Evolutionary conservation across 2,113 vertebrate species (phyloP).

Genomic region (Pithys albifrons): DNA sequence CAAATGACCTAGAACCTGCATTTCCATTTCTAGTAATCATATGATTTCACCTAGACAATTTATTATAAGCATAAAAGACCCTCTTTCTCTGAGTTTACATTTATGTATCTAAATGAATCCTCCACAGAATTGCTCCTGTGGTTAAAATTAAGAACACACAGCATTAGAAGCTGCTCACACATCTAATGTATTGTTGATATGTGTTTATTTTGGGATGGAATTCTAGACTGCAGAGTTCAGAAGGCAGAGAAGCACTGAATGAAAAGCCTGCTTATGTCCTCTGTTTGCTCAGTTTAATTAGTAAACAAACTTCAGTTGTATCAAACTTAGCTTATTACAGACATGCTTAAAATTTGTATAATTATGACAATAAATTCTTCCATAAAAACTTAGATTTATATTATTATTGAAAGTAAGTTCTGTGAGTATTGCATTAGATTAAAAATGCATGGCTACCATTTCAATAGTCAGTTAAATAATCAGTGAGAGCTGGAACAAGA

Average conservation of each 20-base stretch:
- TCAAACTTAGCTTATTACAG: neutral
- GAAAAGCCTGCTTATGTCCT: neutral
- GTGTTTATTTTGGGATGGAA: neutral
- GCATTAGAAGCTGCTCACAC: neutral
- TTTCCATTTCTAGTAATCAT: neutral
- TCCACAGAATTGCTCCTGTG: neutral
- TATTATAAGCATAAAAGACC: fast-evolving
- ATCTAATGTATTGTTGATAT: neutral
- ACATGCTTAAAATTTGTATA: neutral
- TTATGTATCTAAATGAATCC: neutral
- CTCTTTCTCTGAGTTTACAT: neutral
- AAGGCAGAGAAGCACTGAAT: neutral
- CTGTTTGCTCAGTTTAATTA: neutral
- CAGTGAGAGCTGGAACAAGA: neutral
- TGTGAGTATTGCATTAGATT: neutral
- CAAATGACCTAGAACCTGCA: neutral
- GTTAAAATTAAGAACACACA: neutral
- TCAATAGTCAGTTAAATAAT: neutral
- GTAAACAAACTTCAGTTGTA: neutral
- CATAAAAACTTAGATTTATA: neutral
- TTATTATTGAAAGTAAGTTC: neutral
- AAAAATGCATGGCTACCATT: neutral
- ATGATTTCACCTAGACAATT: neutral
- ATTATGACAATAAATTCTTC: neutral
- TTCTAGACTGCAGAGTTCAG: neutral